A percentile compares a stretch with the other conserved stretches of the same genome.
These are phyloP conservation scores for Misgurnus mizolepis DNA, from an alignment of 2,113 vertebrate genomes.

Conservation along the genomic window DNA sequence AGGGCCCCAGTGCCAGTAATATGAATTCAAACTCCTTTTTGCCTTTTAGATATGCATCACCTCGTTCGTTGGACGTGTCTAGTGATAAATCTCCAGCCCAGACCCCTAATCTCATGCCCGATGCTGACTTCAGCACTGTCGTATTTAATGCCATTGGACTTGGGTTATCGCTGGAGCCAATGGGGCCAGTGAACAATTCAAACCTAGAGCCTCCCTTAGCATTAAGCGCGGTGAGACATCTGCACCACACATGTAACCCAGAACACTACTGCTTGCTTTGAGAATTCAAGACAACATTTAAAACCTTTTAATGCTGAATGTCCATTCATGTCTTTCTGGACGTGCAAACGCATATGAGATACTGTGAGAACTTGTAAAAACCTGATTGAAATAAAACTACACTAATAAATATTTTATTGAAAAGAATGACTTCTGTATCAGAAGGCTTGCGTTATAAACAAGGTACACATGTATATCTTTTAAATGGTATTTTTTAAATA, in stretches of 20 bases:
- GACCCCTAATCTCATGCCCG: constrained; percentile 57
- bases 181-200: constrained; percentile 58
- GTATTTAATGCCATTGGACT: constrained; percentile 55
- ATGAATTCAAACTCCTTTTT: constrained; percentile 65
- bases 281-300: constrained; percentile 48
- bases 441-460: background rate
- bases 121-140: constrained; percentile 68
- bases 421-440: constrained; percentile 27
- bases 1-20: constrained; percentile 60
- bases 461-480: background rate
- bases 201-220: constrained; percentile 55
- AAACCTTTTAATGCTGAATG: constrained; percentile 37
- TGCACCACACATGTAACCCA: constrained; percentile 81
- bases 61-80: constrained; percentile 57
- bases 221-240: constrained; percentile 73
- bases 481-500: too few relatives aligned
- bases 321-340: constrained; percentile 36
- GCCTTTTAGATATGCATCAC: constrained; percentile 67
- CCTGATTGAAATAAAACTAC: constrained; percentile 22
- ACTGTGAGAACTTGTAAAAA: background rate
- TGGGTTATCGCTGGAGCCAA: constrained; percentile 64
- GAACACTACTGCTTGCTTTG: constrained; percentile 71
- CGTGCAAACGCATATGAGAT: constrained; percentile 15
- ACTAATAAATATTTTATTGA: constrained; percentile 50
- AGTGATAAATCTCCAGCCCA: constrained; percentile 70